phyloP scores from a whole-genome alignment of 2,888 invertebrate species.

The Hyalella azteca region DNA sequence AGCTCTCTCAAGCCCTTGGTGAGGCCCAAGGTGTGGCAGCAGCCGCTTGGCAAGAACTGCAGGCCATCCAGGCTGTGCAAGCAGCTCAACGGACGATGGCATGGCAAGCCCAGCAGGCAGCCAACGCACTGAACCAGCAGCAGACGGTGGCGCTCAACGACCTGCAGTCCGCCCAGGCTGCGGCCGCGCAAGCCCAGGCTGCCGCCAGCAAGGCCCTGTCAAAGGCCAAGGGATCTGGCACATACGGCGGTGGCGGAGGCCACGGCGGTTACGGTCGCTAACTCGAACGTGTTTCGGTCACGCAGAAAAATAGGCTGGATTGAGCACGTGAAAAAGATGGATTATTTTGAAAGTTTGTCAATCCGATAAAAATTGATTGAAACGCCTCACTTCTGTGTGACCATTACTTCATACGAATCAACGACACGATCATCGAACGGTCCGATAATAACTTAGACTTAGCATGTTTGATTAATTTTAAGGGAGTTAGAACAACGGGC shows the following conservation, averaged over 20 bases:
- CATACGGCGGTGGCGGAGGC: constrained; percentile 26
- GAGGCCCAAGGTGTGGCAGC: constrained; percentile 42
- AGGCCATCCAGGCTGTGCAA: constrained; percentile 26
- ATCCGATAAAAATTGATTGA: too few relatives aligned
- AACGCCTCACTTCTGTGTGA: too few relatives aligned
- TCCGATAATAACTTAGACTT: too few relatives aligned
- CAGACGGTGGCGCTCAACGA: constrained; percentile 39
- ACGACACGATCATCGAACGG: not conserved
- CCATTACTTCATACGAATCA: too few relatives aligned
- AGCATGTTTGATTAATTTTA: too few relatives aligned
- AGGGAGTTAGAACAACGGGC: too few relatives aligned
- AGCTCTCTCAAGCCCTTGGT: constrained; percentile 34
- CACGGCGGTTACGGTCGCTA: not conserved
- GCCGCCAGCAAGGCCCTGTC: constrained; percentile 47
- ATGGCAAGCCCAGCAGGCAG: constrained; percentile 50
- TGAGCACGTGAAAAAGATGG: too few relatives aligned
- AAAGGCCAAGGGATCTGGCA: constrained; percentile 47
- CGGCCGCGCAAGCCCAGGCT: constrained; percentile 46
- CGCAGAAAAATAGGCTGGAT: too few relatives aligned
- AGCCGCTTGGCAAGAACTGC: constrained; percentile 37
- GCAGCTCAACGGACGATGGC: constrained; percentile 45
- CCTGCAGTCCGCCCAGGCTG: constrained; percentile 46
- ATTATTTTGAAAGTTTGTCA: too few relatives aligned
- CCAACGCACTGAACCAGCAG: constrained; percentile 42
- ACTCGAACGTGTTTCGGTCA: too few relatives aligned